Base-by-base conservation (phyloP, 2,113 vertebrate species). In the Gambusia affinis region DNA sequence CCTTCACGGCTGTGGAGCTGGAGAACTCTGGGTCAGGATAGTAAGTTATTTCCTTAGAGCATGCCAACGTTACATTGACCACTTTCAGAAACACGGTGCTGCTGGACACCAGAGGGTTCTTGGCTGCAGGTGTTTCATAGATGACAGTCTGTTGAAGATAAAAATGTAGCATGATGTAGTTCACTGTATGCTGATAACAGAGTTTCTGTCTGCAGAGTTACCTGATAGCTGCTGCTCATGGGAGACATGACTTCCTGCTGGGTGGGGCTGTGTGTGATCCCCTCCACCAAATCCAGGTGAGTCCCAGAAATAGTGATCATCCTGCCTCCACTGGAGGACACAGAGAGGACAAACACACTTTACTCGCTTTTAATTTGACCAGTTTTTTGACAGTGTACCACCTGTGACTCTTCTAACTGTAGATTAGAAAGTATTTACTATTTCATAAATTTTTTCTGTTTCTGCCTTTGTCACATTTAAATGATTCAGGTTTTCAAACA, bases 261-360 rank as follows among this genome's bases (percentile, higher is more conserved):
- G 5, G 19, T 1, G 24, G 78, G 33, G 30, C 24, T 47, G 74
- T 91, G 79, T 24, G 28, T 0, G 14, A 94, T 24, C 4, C 54
- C 74, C 70, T 98, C 96, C 70, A 96, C 94, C 70, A 96, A 91
- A 33, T 96, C 91, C 78, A 99, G 85, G 78, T 96, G 93, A 68
- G 81, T 93, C 29, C 97, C 98, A 8, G 0, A 29, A 0, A 97
- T 77, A 12, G 82, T 93, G 85, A 98, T 90, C 12, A 70, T 94
- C 86, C 97, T 96, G 73, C 92, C 94, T 69, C 97, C 98, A 72
- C 97, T 99, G 74, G 60, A 87, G 67, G 70, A 89, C 63, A 88
- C 57, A 67, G 14, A 84, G 80, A 27, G 27, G 30, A 30, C 30
- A 30, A 30, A 30, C 30, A 30, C 30, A 30, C 30, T 30, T 30